Base-by-base conservation (phyloP, 2,888 invertebrate genomes). In the Lacanobia wlatinum region DNA sequence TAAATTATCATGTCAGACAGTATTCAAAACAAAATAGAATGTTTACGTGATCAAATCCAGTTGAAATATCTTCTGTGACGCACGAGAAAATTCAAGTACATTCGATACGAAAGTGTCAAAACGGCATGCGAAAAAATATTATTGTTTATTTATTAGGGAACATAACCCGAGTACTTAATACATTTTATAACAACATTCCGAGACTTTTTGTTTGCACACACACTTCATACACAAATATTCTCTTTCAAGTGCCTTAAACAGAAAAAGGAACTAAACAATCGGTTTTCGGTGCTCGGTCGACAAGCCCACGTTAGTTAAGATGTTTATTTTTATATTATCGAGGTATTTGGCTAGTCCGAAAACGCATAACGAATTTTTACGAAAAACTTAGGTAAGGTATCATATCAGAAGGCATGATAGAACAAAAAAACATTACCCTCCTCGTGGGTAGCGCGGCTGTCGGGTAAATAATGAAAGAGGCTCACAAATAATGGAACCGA, bases 331-430 rank as follows among this genome's bases (percentile, higher is more conserved):
- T 84, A 87, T 84, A 86, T 84, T 87, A 84, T 89, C 80, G 73
- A 89, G 93, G 93, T 92, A 90, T 88, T 92, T 94, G 94, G 87
- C 90, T 95, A 94, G 94, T 94, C 94, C 94, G 95, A 93, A 74
- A 89, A 83, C 63, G 80, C 81, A 87, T 88, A 89, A 90, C 88
- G 88, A 88, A 88, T 89, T 85, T 88, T 78, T 85, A 87, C 68
- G 76, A 85, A 87, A 78, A 61, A 56, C n/a, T 84, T 83, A 80
- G 70, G 61, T 86, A 85, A 61, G 43, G 67, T 71, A 48, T 69
- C 64, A 63, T 75, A 80, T 52, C 70, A 69, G 68, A 80, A 78
- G 83, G 80, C 79, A 73, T 70, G 58, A 55, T 79, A 70, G 74
- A 74, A 74, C 74, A 74, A 83, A 59, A 58, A 2, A 2, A 21